Percentiles rank a stretch among this genome's conserved stretches.
These are phyloP conservation scores for Trichonephila clavata DNA, from an alignment of 1,140 invertebrate species.

Conservation along the genomic window DNA sequence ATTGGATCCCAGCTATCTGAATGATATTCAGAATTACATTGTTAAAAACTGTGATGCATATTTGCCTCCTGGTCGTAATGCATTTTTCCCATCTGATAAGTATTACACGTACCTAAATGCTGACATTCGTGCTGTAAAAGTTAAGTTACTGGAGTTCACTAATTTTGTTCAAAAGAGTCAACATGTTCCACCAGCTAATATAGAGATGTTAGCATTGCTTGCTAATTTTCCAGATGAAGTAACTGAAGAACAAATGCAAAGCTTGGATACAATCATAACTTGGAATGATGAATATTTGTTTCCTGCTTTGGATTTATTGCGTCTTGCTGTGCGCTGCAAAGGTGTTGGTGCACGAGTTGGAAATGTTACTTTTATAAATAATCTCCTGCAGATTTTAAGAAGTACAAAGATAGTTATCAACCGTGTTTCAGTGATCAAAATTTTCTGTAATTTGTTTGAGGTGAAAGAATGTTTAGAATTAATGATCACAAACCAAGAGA, in stretches of 20 bases:
- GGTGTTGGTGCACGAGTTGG: slow-evolving; percentile 84
- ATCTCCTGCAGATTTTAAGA: slow-evolving; percentile 78
- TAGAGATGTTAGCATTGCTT: slow-evolving; percentile 60
- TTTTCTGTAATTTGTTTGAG: slow-evolving; percentile 88
- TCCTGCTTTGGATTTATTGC: slow-evolving; percentile 91
- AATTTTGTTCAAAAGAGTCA: too few species aligned
- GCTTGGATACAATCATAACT: slow-evolving; percentile 53
- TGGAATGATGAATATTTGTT: slow-evolving; percentile 86
- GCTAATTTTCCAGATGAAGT: slow-evolving; percentile 57
- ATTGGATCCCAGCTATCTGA: slow-evolving; percentile 86
- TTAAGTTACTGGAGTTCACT: slow-evolving; percentile 64
- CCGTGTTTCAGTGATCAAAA: slow-evolving; percentile 88
- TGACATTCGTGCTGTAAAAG: slow-evolving; percentile 68
- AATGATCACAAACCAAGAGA: slow-evolving; percentile 58
- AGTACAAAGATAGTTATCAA: slow-evolving; percentile 84
- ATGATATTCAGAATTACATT: neutral
- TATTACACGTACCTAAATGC: slow-evolving; percentile 60
- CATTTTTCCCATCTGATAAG: slow-evolving; percentile 69
- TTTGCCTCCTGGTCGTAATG: neutral
- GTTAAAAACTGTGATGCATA: neutral
- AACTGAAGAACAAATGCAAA: slow-evolving; percentile 51
- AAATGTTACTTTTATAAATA: slow-evolving; percentile 75
- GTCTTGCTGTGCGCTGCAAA: slow-evolving; percentile 88
- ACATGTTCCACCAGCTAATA: too few species aligned
- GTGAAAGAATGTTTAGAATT: slow-evolving; percentile 78